Conservation (phyloP, 2,113 vertebrate genomes). For the Prunella himalayana region DNA sequence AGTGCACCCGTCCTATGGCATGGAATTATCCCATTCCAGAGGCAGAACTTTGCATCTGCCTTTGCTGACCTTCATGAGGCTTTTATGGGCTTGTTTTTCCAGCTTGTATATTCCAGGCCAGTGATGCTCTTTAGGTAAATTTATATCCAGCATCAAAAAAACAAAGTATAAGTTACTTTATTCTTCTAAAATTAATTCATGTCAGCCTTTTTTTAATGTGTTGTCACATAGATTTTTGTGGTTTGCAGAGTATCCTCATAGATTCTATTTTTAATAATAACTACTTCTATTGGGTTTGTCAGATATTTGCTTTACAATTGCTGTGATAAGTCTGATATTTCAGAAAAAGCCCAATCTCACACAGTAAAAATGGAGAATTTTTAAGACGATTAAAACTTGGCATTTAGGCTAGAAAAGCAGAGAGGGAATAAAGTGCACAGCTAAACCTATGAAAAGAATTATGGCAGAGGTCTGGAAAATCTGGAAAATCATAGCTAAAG, state of each 20-base stretch:
- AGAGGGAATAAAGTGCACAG: neutral
- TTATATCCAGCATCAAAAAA: constrained; percentile 61
- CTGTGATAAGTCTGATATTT: neutral
- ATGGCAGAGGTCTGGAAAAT: neutral
- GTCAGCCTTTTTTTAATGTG: neutral
- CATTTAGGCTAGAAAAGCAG: neutral
- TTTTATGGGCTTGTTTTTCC: neutral
- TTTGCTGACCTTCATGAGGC: neutral
- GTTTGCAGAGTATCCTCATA: neutral
- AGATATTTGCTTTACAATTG: neutral
- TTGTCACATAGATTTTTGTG: neutral
- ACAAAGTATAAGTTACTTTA: constrained; percentile 53
- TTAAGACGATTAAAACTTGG: neutral
- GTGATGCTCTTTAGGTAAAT: constrained; percentile 66
- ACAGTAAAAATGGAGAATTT: neutral
- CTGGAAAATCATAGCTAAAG: neutral
- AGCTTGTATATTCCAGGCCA: constrained; percentile 50
- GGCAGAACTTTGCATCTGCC: neutral
- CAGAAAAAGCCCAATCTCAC: neutral
- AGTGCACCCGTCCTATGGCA: neutral
- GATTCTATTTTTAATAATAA: neutral
- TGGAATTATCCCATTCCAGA: neutral
- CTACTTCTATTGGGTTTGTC: neutral
- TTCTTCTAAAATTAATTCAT: neutral
- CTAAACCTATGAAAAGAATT: neutral